Evolutionary conservation across 1,140 invertebrate species (phyloP).

Genomic region (Drosophila orosa): DNA sequence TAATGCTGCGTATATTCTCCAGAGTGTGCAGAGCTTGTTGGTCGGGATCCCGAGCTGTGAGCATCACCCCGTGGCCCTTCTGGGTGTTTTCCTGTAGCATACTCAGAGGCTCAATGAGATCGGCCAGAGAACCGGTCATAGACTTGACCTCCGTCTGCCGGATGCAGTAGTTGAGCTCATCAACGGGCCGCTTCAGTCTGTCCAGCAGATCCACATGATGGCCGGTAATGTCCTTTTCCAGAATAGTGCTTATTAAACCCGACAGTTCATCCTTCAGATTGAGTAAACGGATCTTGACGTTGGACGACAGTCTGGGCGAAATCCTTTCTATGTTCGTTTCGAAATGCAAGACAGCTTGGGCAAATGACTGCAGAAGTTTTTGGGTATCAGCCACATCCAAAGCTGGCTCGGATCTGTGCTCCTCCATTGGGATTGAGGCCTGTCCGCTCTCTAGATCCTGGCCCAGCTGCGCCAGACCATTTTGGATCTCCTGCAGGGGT

Average conservation of each 20-base stretch:
- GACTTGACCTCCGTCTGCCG: constrained; percentile 81
- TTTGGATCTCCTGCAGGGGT: constrained; percentile 85
- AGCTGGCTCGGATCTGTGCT: constrained; percentile 37
- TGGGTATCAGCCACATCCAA: constrained; percentile 75
- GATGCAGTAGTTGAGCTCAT: constrained; percentile 83
- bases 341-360: constrained; percentile 80
- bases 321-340: constrained; percentile 79
- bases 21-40: constrained; percentile 58
- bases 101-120: constrained; percentile 82
- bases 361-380: constrained; percentile 78
- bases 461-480: constrained; percentile 82
- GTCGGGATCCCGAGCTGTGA: constrained; percentile 55
- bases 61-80: constrained; percentile 61
- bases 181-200: constrained; percentile 73
- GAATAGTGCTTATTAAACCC: constrained; percentile 68
- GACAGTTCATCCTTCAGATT: constrained; percentile 78
- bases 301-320: constrained; percentile 51
- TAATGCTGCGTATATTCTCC: constrained; percentile 67
- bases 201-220: constrained; percentile 74
- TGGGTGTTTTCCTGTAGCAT: constrained; percentile 69
- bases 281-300: constrained; percentile 60
- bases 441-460: constrained; percentile 76
- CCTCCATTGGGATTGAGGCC: constrained; percentile 23
- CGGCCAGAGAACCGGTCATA: constrained; percentile 71
- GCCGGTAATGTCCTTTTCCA: constrained; percentile 74